Evolutionary conservation across 2,888 invertebrate genomes (phyloP), one percentile per base, ranked within the genome.

Genomic region (Coelogynopora nodosa): DNA sequence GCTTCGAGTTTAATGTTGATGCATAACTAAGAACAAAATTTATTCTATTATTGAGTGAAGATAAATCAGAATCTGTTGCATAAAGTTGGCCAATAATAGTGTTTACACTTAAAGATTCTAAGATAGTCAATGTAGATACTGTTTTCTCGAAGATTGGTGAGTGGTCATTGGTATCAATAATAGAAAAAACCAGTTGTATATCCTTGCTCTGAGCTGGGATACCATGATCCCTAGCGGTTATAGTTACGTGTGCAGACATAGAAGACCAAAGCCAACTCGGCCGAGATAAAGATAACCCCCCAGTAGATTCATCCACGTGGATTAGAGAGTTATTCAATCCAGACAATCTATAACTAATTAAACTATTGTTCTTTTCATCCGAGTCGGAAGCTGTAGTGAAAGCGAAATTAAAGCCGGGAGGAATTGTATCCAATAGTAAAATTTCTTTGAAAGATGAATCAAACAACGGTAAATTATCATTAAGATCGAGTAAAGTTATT

Each of bases 401-500:
- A 67, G 89, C 89, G 86, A 92, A 90, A 89, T 96, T 93, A 84
- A 95, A 95, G 91, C 98, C 98, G 0, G 97, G 96, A 0, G 95
- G 94, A 0, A 96, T 96, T 0, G 96, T 96, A 92, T 98, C 98
- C 1, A 95, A 92, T 85, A 98, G 92, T 0, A 97, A 97, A 0
- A 96, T 96, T 93, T 97, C 97, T 92, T 97, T 97, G 23, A 95
- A 95, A 0, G 95, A 95, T 89, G 96, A 95, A 91, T 96, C 95
- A 92, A 98, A 98, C 0, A 96, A 95, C 10, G 97, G 97, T 0
- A 97, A 97, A 90, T 97, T 97, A 92, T 97, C 96, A 92, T 98
- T 98, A 0, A 97, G 96, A 91, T 97, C 97, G 89, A 94, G 94
- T 87, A 97, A 94, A 23, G 13, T 30, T n/a, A 87, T 82, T 29